phyloP scores from a whole-genome alignment of 2,797 vertebrate species.

The Echiichthys vipera region DNA sequence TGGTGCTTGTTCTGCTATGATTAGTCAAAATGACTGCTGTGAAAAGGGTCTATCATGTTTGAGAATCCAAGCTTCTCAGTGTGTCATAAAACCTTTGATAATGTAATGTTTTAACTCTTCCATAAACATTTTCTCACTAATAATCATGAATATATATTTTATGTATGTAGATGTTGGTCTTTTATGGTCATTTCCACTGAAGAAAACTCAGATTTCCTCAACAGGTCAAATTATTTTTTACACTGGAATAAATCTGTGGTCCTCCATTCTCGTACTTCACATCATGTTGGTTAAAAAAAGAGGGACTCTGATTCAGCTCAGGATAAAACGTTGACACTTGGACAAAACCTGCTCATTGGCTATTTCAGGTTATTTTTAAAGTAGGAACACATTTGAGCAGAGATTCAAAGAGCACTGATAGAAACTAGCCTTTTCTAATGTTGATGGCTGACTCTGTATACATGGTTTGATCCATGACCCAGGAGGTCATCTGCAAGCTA shows the following conservation, averaged over 20 bases:
- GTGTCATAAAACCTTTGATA: too few species aligned
- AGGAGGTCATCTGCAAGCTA: constrained; percentile 75
- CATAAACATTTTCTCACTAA: too few species aligned
- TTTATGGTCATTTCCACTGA: neutral
- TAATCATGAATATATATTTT: too few species aligned
- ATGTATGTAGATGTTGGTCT: neutral
- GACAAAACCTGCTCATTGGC: neutral
- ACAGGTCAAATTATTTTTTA: neutral
- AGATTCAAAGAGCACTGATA: constrained; percentile 27
- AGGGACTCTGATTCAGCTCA: neutral
- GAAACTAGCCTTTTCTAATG: constrained; percentile 34
- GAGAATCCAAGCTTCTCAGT: neutral
- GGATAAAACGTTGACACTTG: neutral
- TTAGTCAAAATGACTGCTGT: too few species aligned
- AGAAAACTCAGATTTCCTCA: neutral
- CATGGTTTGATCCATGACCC: constrained; percentile 76
- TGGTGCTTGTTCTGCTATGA: too few species aligned
- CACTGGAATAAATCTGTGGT: neutral
- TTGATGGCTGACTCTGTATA: constrained; percentile 51
- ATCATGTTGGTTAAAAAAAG: neutral
- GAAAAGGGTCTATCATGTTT: neutral
- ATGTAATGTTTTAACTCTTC: too few species aligned
- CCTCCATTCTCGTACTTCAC: neutral
- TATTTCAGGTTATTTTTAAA: constrained; percentile 27
- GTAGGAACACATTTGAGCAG: constrained; percentile 11